These are phyloP conservation scores for Cosmia pyralina DNA, from an alignment of 2,888 invertebrate genomes.

Conservation along the genomic window DNA sequence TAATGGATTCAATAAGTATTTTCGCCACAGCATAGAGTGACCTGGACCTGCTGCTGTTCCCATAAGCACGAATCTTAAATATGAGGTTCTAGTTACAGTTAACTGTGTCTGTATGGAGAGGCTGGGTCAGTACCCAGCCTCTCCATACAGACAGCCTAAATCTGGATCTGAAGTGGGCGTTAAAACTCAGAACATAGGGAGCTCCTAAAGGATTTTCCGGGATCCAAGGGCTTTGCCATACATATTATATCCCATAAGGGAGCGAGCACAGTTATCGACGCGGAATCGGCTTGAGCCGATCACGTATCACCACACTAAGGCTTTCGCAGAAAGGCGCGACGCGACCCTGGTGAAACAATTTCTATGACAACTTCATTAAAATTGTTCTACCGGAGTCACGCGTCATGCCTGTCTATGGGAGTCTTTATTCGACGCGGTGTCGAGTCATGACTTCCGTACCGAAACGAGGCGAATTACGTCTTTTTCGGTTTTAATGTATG, in stretches of 20 bases:
- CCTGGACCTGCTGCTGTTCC: background rate
- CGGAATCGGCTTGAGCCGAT: background rate
- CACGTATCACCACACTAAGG: background rate
- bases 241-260: background rate
- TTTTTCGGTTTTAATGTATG: background rate
- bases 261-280: background rate
- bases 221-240: background rate
- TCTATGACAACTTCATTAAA: too few relatives aligned
- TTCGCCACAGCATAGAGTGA: background rate
- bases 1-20: conserved; percentile 11
- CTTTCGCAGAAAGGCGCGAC: too few relatives aligned
- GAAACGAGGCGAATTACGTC: background rate
- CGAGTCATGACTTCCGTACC: background rate
- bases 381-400: too few relatives aligned
- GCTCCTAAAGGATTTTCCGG: too few relatives aligned
- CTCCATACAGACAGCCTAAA: background rate
- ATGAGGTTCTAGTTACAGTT: background rate
- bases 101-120: too few relatives aligned
- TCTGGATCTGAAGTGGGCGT: background rate
- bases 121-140: too few relatives aligned
- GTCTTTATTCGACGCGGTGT: background rate
- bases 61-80: background rate
- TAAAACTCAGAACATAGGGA: background rate
- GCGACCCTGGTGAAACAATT: too few relatives aligned
- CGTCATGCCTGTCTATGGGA: too few relatives aligned